Conservation (phyloP, 2,888 invertebrate genomes). For the Callyntrura guangdongensis region DNA sequence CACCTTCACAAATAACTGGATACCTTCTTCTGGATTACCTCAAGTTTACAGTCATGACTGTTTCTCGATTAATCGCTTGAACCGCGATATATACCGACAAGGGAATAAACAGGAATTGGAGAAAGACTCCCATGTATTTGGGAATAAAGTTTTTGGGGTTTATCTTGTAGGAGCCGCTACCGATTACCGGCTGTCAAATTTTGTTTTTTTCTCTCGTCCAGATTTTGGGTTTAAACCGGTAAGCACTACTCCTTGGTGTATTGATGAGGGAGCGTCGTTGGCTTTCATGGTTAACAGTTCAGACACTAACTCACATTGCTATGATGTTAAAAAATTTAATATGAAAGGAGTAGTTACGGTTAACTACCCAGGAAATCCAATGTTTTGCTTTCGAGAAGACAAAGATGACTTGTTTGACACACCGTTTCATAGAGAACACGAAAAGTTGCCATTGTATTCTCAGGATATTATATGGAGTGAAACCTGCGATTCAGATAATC, state of each 20-base stretch:
- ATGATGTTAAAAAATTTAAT: constrained; percentile 35
- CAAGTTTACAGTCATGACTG: constrained; percentile 63
- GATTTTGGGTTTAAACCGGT: constrained; percentile 32
- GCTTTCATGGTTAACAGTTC: constrained; percentile 46
- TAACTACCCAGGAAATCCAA: constrained; percentile 8
- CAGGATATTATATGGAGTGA: constrained; percentile 53
- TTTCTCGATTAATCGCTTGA: constrained; percentile 59
- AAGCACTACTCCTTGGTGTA: not conserved
- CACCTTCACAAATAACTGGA: not conserved
- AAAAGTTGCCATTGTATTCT: not conserved
- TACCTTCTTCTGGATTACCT: constrained; percentile 48
- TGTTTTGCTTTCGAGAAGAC: constrained; percentile 60
- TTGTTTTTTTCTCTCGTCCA: constrained; percentile 51
- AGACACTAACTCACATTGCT: constrained; percentile 52
- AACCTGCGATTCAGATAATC: not conserved
- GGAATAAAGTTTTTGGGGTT: constrained; percentile 67
- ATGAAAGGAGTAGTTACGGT: constrained; percentile 40
- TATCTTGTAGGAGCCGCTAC: constrained; percentile 49
- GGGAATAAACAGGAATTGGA: not conserved
- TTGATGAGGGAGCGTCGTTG: constrained; percentile 55
- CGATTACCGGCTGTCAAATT: constrained; percentile 52
- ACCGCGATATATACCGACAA: constrained; percentile 22
- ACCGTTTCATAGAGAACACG: constrained; percentile 41
- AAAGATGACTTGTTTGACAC: constrained; percentile 47
- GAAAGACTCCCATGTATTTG: constrained; percentile 53